These are phyloP conservation scores for Andrena minutula DNA, from an alignment of 2,888 invertebrate genomes.

Conservation along the genomic window DNA sequence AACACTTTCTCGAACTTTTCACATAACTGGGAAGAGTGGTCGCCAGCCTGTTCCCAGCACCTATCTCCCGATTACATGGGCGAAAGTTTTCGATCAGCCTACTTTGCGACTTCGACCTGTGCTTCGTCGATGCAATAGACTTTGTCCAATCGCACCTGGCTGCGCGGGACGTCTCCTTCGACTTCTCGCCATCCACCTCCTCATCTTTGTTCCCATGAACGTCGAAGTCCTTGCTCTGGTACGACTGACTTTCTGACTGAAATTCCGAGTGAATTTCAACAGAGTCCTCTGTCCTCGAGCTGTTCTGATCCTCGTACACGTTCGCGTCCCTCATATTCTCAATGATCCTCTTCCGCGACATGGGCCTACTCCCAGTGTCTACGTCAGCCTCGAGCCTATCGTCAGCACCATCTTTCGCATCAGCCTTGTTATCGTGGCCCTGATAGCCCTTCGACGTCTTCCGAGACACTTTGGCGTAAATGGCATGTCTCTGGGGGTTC, in stretches of 20 bases:
- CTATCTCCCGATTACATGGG: slow-evolving; percentile 27
- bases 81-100: slow-evolving; percentile 55
- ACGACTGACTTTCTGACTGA: slow-evolving; percentile 33
- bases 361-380: slow-evolving; percentile 66
- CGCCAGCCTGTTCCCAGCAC: slow-evolving; percentile 56
- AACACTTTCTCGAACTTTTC: slow-evolving; percentile 75
- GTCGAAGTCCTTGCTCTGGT: slow-evolving; percentile 4
- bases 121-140: slow-evolving; percentile 25
- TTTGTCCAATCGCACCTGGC: slow-evolving; percentile 7
- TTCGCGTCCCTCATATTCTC: slow-evolving; percentile 72
- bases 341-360: slow-evolving; percentile 81
- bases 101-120: slow-evolving; percentile 64
- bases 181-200: neutral
- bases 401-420: slow-evolving; percentile 52
- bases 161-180: slow-evolving; percentile 7
- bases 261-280: slow-evolving; percentile 35
- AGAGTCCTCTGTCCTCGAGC: slow-evolving; percentile 39
- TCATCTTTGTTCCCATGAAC: neutral
- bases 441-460: slow-evolving; percentile 59
- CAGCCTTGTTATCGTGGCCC: slow-evolving; percentile 52
- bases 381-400: slow-evolving; percentile 54
- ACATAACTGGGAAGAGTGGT: slow-evolving; percentile 78
- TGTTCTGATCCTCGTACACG: slow-evolving; percentile 13
- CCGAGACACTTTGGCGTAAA: slow-evolving; percentile 70
- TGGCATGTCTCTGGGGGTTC: slow-evolving; percentile 58